Conservation (phyloP, 1,140 invertebrate species). For the Drosophila micromelanica region DNA sequence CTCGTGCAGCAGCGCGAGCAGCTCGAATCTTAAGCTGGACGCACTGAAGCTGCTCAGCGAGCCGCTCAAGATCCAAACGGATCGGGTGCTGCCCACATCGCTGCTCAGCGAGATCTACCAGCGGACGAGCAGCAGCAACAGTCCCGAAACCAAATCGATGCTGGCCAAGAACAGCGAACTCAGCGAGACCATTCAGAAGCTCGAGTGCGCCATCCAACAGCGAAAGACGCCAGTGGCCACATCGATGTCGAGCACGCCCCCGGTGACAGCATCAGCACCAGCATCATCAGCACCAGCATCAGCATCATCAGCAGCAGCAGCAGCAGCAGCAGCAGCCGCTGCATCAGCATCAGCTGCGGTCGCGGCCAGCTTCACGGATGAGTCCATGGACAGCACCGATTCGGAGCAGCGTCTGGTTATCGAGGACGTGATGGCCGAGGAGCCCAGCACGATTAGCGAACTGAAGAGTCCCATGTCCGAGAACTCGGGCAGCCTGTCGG, state of each 20-base stretch:
- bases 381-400: conserved; percentile 89
- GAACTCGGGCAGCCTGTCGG: conserved; percentile 30
- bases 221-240: conserved; percentile 73
- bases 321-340: background rate
- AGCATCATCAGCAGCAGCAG: background rate
- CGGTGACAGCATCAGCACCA: conserved; percentile 44
- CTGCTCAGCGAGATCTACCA: conserved; percentile 41
- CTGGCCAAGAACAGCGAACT: conserved; percentile 86
- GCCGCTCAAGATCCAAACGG: conserved; percentile 71
- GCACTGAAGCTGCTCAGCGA: conserved; percentile 53
- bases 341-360: conserved; percentile 1
- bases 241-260: conserved; percentile 58
- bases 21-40: conserved; percentile 17
- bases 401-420: conserved; percentile 89
- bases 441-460: conserved; percentile 55
- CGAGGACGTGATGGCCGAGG: conserved; percentile 76
- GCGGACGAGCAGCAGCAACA: conserved; percentile 55
- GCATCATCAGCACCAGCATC: no score
- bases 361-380: conserved; percentile 70
- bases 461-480: conserved; percentile 66
- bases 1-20: background rate
- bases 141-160: conserved; percentile 78
- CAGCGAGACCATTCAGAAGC: conserved; percentile 87
- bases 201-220: conserved; percentile 84
- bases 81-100: conserved; percentile 18